Evolutionary conservation across 2,888 invertebrate genomes (phyloP), one percentile per base, ranked within the genome.

Genomic region (Pterostichus madidus): DNA sequence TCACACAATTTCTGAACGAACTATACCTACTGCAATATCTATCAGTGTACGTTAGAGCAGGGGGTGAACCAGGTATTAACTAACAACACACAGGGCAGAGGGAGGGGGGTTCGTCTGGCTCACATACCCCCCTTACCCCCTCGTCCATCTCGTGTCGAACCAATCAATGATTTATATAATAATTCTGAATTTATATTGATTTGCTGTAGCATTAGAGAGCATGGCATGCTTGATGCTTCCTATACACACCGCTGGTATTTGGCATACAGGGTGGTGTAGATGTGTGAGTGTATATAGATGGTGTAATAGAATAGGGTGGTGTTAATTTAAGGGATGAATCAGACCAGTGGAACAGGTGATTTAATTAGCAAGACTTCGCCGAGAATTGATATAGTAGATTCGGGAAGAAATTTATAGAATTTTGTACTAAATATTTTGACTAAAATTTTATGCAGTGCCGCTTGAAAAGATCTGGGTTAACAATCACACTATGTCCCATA

Each of bases 111-210:
- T 1, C 53, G 13, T 15, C 39, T 53, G 53, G 17, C 24, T 24
- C 59, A 1, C 11, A 17, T 59, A 24, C 11, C 59, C 24, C 59
- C 11, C 17, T 15, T 15, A 4, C 6, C 24, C 59, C 11, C 2
- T 8, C 5, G 39, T 8, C 68, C 3, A 11, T 11, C 13, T 53
- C 13, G 6, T 53, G 39, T 13, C 35, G 35, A 44, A 44, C 35
- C 79, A 79, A 79, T 79, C 79, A 79, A 79, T 79, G 77, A 61
- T 79, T 79, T 79, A 79, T 76, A 76, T 79, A 79, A 79, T 79
- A 79, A 79, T 79, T 61, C 79, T 17, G 79, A 61, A 79, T 79
- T 79, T 79, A 64, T 79, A 79, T 79, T 79, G 79, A 79, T 79
- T 79, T 64, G 61, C 31, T 10, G 15, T 11, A 24, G 59, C 59